Evolutionary conservation across 2,113 vertebrate species (phyloP).

Genomic region (Ascaphus truei): DNA sequence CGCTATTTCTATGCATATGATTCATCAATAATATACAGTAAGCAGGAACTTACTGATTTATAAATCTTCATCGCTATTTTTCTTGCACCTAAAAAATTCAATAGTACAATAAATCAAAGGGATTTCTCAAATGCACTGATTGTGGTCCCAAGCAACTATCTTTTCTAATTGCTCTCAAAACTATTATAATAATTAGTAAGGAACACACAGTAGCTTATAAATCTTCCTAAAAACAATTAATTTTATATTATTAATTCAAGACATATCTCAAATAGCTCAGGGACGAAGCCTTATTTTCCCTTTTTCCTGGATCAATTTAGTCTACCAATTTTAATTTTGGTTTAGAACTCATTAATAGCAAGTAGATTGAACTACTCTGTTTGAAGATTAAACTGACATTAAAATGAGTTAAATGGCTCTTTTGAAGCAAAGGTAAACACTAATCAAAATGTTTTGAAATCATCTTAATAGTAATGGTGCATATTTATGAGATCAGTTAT

Average conservation of each 20-base stretch:
- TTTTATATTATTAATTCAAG: constrained; percentile 31
- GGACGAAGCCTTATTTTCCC: constrained; percentile 20
- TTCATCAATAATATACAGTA: no score
- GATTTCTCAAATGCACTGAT: neutral
- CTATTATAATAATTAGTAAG: neutral
- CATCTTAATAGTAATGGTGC: constrained; percentile 26
- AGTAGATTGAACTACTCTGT: constrained; percentile 23
- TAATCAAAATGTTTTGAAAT: constrained; percentile 48
- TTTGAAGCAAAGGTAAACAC: constrained; percentile 51
- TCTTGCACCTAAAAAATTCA: neutral
- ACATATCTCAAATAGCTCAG: constrained; percentile 20
- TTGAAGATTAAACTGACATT: constrained; percentile 40
- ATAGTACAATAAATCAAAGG: neutral
- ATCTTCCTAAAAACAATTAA: constrained; percentile 22
- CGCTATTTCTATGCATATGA: no score
- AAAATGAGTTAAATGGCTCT: constrained; percentile 43
- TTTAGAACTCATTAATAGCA: constrained; percentile 46
- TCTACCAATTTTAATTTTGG: constrained; percentile 41
- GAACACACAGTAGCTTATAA: constrained; percentile 11
- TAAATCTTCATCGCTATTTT: neutral
- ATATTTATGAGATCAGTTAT: constrained; percentile 35
- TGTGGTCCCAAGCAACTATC: neutral
- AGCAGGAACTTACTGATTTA: no score
- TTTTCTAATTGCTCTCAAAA: neutral
- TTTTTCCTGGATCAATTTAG: constrained; percentile 31